phyloP scores from a whole-genome alignment of 2,113 vertebrate species.

The Dicerorhinus sumatrensis region DNA sequence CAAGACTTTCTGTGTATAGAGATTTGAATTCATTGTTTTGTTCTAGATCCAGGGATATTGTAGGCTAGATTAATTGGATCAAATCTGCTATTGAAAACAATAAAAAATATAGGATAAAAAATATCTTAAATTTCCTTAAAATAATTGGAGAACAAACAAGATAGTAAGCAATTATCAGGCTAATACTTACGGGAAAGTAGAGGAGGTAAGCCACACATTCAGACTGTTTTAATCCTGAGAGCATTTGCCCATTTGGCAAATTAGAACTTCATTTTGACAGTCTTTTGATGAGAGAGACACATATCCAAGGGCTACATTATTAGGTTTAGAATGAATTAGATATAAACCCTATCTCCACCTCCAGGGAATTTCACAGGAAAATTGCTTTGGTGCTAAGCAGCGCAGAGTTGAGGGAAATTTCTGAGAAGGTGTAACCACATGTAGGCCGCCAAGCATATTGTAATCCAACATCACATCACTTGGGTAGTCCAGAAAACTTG shows the following conservation, averaged over 20 bases:
- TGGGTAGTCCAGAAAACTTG: constrained; percentile 17
- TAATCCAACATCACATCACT: not conserved
- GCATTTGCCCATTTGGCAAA: not conserved
- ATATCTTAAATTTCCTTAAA: not conserved
- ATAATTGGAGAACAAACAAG: not conserved
- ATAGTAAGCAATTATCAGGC: not conserved
- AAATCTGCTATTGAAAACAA: not conserved
- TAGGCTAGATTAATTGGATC: constrained; percentile 40
- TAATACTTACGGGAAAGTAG: not conserved
- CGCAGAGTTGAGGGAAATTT: not conserved
- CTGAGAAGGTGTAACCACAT: not conserved
- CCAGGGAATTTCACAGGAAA: not conserved
- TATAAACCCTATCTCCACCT: not conserved
- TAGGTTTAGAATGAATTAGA: not conserved
- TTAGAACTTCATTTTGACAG: not conserved
- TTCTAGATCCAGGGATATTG: not conserved
- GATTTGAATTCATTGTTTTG: constrained; percentile 51
- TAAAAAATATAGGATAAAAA: not conserved
- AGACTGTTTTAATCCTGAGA: not conserved
- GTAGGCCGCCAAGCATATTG: not conserved
- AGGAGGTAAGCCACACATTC: not conserved
- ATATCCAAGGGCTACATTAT: not conserved
- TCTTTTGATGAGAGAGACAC: not conserved
- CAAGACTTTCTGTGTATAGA: not conserved
- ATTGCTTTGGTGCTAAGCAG: not conserved